phyloP scores from a whole-genome alignment of 1,140 invertebrate species.

The Caenorhabditis brenneri region DNA sequence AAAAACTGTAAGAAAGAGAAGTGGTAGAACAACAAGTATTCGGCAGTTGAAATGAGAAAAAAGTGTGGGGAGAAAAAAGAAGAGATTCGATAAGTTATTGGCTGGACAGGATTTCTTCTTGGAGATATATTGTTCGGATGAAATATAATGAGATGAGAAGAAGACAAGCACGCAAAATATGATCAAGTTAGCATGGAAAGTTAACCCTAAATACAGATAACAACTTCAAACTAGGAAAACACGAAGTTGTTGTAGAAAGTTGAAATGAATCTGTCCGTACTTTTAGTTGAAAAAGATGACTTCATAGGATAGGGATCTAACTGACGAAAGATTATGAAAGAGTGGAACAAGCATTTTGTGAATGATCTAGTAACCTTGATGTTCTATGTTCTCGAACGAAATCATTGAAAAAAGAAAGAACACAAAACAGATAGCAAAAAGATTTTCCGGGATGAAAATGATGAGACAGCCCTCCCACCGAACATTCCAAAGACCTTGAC shows the following conservation, averaged over 20 bases:
- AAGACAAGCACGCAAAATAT: no score
- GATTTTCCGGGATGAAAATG: background rate
- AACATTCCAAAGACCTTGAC: constrained; percentile 2
- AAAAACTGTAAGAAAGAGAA: background rate
- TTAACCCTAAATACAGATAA: no score
- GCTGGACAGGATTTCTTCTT: constrained; percentile 17
- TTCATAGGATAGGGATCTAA: no score
- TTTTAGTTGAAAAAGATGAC: no score
- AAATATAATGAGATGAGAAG: no score
- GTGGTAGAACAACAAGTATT: constrained; percentile 35
- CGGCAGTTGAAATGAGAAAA: background rate
- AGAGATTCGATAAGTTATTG: constrained; percentile 40
- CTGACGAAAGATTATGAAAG: no score
- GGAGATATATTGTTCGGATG: background rate
- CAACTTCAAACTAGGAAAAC: no score
- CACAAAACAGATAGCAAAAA: background rate
- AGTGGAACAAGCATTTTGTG: background rate
- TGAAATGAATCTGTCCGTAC: no score
- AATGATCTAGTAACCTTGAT: background rate
- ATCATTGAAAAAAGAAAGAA: background rate
- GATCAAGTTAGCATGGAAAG: no score
- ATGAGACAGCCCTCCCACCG: background rate
- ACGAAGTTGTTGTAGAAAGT: no score
- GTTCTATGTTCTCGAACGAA: constrained; percentile 21
- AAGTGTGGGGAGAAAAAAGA: no score